These are phyloP conservation scores for Temnothorax curvispinosus DNA, from an alignment of 1,140 invertebrate species.

Conservation along the genomic window DNA sequence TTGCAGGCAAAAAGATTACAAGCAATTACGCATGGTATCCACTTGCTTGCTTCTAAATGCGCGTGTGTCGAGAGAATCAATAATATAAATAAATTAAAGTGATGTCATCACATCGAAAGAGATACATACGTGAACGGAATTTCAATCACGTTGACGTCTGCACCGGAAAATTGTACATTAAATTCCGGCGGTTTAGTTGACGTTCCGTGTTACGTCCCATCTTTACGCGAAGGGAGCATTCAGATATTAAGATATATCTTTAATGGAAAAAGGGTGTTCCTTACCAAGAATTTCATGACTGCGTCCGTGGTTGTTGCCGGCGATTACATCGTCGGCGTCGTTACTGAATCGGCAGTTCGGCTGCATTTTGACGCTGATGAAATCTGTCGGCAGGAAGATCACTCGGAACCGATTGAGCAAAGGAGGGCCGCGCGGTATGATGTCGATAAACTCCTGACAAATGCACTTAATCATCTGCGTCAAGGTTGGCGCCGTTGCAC, in stretches of 20 bases:
- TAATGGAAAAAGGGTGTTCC: not conserved
- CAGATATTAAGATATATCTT: not conserved
- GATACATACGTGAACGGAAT: not conserved
- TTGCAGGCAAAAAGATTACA: constrained; percentile 62
- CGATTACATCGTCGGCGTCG: constrained; percentile 39
- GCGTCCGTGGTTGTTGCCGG: constrained; percentile 8
- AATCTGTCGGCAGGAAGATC: constrained; percentile 74
- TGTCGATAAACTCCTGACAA: constrained; percentile 76
- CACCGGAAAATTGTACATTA: constrained; percentile 5
- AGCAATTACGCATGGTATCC: constrained; percentile 14
- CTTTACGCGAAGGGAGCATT: not conserved
- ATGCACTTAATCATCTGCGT: constrained; percentile 79
- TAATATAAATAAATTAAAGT: constrained; percentile 16
- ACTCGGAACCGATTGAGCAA: constrained; percentile 75
- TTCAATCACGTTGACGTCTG: not conserved
- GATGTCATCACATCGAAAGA: not conserved
- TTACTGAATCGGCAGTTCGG: constrained; percentile 42
- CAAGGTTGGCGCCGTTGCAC: constrained; percentile 68
- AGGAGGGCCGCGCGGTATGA: constrained; percentile 52
- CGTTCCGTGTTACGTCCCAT: not conserved
- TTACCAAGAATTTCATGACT: constrained; percentile 21
- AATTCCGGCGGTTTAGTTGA: not conserved
- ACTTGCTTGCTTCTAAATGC: constrained; percentile 32
- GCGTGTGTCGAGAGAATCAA: not conserved
- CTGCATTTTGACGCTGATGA: constrained; percentile 57